Conservation (phyloP, 2,113 vertebrate genomes). For the Pantherophis guttatus region DNA sequence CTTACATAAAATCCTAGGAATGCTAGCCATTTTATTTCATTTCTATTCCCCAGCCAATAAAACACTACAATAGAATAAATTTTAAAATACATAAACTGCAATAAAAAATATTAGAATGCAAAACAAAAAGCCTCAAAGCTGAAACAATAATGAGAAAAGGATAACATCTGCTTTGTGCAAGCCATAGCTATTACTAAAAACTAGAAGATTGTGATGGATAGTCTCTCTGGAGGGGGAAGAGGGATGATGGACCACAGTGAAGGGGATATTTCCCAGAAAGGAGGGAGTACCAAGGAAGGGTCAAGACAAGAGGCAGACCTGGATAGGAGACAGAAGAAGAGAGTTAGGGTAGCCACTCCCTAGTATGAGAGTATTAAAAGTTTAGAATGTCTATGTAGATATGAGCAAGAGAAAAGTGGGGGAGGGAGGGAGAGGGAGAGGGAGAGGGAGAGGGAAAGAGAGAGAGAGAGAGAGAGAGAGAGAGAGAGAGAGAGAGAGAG, state of each 20-base stretch:
- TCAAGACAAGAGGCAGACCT: background rate
- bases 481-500: too few relatives aligned
- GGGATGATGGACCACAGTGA: background rate
- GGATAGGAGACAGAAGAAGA: background rate
- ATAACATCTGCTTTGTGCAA: background rate
- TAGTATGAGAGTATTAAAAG: background rate
- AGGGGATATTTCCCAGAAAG: background rate
- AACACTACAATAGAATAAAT: background rate
- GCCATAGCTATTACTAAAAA: background rate
- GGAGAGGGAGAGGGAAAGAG: too few relatives aligned
- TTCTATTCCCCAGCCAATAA: slow-evolving; percentile 20
- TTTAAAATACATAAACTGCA: background rate
- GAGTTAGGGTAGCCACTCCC: too few relatives aligned
- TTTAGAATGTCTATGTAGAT: background rate
- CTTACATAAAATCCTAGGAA: slow-evolving; percentile 14
- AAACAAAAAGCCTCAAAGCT: background rate
- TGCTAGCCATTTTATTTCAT: slow-evolving; percentile 42
- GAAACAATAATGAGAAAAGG: background rate
- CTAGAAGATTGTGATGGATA: background rate
- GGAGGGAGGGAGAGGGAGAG: too few relatives aligned
- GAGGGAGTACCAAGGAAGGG: background rate
- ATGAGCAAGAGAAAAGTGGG: too few relatives aligned
- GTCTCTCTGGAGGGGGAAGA: background rate
- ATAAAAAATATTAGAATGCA: background rate
- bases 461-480: too few relatives aligned